Evolutionary conservation across 1,140 invertebrate species (phyloP).

Genomic region (Polypedilum vanderplanki): DNA sequence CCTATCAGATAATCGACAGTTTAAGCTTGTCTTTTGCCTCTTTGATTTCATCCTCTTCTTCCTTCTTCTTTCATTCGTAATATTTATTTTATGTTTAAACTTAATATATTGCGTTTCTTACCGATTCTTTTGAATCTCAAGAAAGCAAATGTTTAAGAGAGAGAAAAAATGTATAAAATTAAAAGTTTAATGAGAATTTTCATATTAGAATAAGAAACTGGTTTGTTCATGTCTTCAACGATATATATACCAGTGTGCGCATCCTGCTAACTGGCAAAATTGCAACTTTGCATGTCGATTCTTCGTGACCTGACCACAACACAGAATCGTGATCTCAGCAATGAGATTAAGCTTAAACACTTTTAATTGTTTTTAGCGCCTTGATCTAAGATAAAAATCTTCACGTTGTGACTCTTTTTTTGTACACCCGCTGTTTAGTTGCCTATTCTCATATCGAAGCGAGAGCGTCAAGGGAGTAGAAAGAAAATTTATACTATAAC

Average conservation of each 20-base stretch:
- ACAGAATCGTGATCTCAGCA: conserved; percentile 8
- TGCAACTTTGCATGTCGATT: conserved; percentile 6
- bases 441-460: not conserved
- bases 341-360: conserved; percentile 18
- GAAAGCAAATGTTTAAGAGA: not conserved
- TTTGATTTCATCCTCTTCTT: not conserved
- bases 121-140: not conserved
- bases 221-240: conserved; percentile 16
- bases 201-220: conserved; percentile 19
- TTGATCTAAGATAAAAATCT: conserved; percentile 19
- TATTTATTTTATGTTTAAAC: conserved; percentile 26
- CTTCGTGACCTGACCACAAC: conserved; percentile 15
- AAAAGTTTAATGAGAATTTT: conserved; percentile 24
- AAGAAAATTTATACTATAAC: not conserved
- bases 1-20: not conserved
- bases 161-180: conserved; percentile 20
- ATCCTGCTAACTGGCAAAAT: conserved; percentile 17
- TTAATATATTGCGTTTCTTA: conserved; percentile 28
- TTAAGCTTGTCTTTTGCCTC: not conserved
- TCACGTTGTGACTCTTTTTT: conserved; percentile 5
- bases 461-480: too few species aligned
- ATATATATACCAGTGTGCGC: not conserved
- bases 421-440: conserved; percentile 16
- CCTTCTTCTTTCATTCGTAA: conserved; percentile 8
- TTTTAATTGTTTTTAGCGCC: conserved; percentile 18